Conservation (phyloP, 2,888 invertebrate species). For the Chymomyza procnemis region DNA sequence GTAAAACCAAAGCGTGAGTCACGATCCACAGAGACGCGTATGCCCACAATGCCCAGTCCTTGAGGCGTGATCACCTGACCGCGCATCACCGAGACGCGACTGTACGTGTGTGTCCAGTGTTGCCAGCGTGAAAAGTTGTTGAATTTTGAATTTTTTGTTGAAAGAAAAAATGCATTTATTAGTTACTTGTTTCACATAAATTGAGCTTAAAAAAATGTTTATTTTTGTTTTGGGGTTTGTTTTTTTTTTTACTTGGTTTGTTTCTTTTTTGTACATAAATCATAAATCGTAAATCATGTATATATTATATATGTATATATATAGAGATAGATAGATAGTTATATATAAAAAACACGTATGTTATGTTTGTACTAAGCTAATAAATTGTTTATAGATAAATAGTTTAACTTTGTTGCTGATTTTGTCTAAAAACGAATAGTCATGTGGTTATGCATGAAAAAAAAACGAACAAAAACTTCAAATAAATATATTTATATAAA, state of each 20-base stretch:
- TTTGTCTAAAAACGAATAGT: neutral
- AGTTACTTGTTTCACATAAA: constrained; percentile 38
- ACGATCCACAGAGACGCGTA: constrained; percentile 95
- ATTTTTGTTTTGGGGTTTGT: neutral
- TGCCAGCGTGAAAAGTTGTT: neutral
- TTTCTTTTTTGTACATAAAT: constrained; percentile 26
- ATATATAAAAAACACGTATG: constrained; percentile 36
- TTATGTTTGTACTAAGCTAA: constrained; percentile 14
- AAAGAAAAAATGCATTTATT: constrained; percentile 55
- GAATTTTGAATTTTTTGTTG: constrained; percentile 19
- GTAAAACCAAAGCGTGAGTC: constrained; percentile 98
- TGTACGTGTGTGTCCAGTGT: constrained; percentile 75
- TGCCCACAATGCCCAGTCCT: constrained; percentile 97
- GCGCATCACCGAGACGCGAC: constrained; percentile 98
- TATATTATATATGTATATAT: too few relatives aligned
- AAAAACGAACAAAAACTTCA: neutral
- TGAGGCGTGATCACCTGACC: constrained; percentile 97
- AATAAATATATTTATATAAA: constrained; percentile 26
- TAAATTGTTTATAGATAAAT: neutral
- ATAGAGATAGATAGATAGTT: too few relatives aligned
- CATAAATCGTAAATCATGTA: too few relatives aligned
- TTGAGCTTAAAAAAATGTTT: constrained; percentile 3
- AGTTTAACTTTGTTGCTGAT: neutral
- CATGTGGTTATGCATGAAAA: neutral
- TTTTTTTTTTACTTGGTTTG: constrained; percentile 13